Base-by-base conservation (phyloP, 2,113 vertebrate species). In the Dendropsophus ebraccatus region DNA sequence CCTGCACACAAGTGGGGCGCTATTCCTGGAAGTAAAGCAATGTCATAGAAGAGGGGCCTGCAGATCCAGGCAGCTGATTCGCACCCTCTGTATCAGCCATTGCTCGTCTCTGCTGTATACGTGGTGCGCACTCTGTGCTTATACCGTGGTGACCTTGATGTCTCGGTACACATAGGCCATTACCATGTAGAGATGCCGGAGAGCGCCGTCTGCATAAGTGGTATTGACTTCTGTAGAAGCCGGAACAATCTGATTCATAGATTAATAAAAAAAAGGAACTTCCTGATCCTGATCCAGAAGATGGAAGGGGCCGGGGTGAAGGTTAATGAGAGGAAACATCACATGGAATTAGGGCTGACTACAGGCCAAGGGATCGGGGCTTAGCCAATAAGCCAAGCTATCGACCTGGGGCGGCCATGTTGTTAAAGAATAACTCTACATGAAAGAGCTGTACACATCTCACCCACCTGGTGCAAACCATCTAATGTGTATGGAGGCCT, bases 181-280 rank as follows among this genome's bases (percentile, higher is more conserved):
- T 50, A 45, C 25, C 41, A 52, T 10, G 7, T 17, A 1, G 45
- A 8, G 45, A 75, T 17, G 14, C 7, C 2, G n/a, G 13, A 75
- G 74, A 0, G 45, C 47, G 16, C 32, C 2, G 11, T 35, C 7
- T 23, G 47, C 74, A 77, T 77, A 52, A 77, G 25, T 52, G 49
- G 16, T 77, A 77, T 77, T 77, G 47, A 77, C 49, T 30, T 76
- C 45, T 76, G 74, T 7, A 50, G 16, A 52, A 75, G 45, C 73
- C n/a, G n/a, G 47, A 50, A 76, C 25, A 23, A 28, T 30, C 21
- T 17, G 73, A 76, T 52, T 76, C 50, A 30, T 76, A 76, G 25
- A 50, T 50, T 52, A 6, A 49, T 76, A 25, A 50, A 47, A 25
- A 75, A 50, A 76, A 41, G 8, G 50, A 76, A 30, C 28, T 17